These are phyloP conservation scores for Amazona guildingii DNA, from an alignment of 2,113 vertebrate genomes.

Conservation along the genomic window DNA sequence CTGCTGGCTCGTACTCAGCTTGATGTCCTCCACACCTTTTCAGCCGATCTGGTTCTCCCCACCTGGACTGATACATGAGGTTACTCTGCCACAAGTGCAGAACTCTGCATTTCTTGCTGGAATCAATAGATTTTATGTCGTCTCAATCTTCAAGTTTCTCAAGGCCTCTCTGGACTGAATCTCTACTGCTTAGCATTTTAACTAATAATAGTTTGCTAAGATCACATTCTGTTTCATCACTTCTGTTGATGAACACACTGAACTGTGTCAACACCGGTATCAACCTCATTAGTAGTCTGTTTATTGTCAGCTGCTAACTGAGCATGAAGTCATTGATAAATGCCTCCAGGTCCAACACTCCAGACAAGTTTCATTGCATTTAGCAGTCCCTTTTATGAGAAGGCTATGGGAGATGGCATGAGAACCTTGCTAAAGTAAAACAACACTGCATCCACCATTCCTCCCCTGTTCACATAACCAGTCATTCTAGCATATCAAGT, in stretches of 20 bases:
- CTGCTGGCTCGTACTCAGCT: not conserved
- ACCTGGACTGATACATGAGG: not conserved
- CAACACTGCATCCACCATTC: not conserved
- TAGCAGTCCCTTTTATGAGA: not conserved
- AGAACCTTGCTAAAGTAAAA: not conserved
- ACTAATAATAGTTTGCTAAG: not conserved
- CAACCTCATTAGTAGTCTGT: not conserved
- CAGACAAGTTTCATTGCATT: not conserved
- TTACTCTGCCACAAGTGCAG: not conserved
- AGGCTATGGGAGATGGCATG: not conserved
- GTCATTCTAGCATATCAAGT: not conserved
- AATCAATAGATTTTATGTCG: not conserved
- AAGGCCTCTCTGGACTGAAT: not conserved
- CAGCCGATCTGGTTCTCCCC: not conserved
- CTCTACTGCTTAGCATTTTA: not conserved
- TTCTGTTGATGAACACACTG: not conserved
- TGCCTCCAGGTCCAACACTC: not conserved
- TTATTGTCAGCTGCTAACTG: not conserved
- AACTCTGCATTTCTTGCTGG: not conserved
- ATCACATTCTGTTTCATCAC: not conserved
- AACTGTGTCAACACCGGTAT: not conserved
- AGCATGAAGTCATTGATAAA: not conserved
- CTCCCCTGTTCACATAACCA: not conserved
- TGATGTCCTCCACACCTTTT: not conserved
- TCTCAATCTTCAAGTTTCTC: not conserved